These are phyloP conservation scores for Pemphigus obesinymphae DNA, from an alignment of 1,140 invertebrate genomes.

Conservation along the genomic window DNA sequence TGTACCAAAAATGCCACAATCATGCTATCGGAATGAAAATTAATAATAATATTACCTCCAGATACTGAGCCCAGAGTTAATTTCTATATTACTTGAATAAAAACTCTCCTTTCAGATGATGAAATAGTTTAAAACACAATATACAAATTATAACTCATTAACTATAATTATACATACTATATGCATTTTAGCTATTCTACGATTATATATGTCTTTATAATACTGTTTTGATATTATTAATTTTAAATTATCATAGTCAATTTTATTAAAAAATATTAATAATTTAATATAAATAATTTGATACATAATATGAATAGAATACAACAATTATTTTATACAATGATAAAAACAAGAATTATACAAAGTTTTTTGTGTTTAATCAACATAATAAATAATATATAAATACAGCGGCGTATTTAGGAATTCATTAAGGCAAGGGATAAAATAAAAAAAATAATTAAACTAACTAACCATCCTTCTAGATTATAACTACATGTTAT, in stretches of 20 bases:
- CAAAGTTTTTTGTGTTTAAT: too few relatives aligned
- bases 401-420: too few relatives aligned
- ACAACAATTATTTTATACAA: conserved; percentile 85
- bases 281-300: conserved; percentile 71
- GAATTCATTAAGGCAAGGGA: too few relatives aligned
- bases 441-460: too few relatives aligned
- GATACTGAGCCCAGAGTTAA: conserved; percentile 92
- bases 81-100: conserved; percentile 87
- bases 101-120: conserved; percentile 68
- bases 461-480: too few relatives aligned
- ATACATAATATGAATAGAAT: conserved; percentile 96
- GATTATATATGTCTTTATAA: conserved; percentile 79
- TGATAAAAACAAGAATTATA: conserved; percentile 38
- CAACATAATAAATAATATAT: background rate
- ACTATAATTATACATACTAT: conserved; percentile 72
- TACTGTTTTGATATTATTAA: conserved; percentile 93
- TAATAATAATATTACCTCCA: conserved; percentile 67
- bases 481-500: too few relatives aligned
- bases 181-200: conserved; percentile 82
- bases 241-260: conserved; percentile 89
- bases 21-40: background rate
- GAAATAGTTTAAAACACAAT: background rate
- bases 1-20: conserved; percentile 33
- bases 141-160: background rate
- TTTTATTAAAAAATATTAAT: conserved; percentile 63